A percentile compares a stretch with the other conserved stretches of the same genome.
Conservation (phyloP, 2,113 vertebrate species). For the Mola mola region DNA sequence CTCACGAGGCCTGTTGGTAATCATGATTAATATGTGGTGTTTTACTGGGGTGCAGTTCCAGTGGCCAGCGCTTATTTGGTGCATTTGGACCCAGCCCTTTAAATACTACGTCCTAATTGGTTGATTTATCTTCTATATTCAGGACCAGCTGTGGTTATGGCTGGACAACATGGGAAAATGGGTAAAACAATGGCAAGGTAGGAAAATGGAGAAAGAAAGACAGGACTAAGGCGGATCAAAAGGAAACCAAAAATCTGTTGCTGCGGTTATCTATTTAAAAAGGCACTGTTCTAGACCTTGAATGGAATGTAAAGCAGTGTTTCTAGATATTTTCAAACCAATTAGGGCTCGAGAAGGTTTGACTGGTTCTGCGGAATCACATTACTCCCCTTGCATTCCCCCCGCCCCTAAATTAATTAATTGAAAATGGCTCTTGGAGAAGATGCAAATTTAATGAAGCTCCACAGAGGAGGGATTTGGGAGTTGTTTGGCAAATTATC, state of each 20-base stretch:
- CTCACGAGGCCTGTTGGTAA: constrained; percentile 61
- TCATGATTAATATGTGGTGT: constrained; percentile 73
- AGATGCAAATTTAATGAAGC: constrained; percentile 79
- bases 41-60: constrained; percentile 30
- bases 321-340: constrained; percentile 11
- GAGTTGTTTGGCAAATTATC: constrained; percentile 79
- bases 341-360: constrained; percentile 8
- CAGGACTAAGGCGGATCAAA: not conserved
- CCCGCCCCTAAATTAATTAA: constrained; percentile 64
- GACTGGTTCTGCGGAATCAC: constrained; percentile 31
- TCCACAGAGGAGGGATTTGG: constrained; percentile 70
- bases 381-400: constrained; percentile 14
- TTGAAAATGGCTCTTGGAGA: constrained; percentile 64
- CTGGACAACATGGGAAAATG: constrained; percentile 36
- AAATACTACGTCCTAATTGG: constrained; percentile 71
- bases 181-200: constrained; percentile 1
- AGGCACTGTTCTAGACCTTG: constrained; percentile 3
- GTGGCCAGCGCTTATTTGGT: constrained; percentile 49
- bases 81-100: constrained; percentile 63
- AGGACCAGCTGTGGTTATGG: constrained; percentile 71
- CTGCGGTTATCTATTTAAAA: not conserved
- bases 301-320: not conserved
- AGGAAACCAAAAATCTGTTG: not conserved
- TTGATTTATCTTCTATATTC: constrained; percentile 71
- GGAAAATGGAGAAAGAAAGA: constrained; percentile 15